These are phyloP conservation scores for Epinephelus lanceolatus DNA, from an alignment of 2,113 vertebrate species.

Conservation along the genomic window DNA sequence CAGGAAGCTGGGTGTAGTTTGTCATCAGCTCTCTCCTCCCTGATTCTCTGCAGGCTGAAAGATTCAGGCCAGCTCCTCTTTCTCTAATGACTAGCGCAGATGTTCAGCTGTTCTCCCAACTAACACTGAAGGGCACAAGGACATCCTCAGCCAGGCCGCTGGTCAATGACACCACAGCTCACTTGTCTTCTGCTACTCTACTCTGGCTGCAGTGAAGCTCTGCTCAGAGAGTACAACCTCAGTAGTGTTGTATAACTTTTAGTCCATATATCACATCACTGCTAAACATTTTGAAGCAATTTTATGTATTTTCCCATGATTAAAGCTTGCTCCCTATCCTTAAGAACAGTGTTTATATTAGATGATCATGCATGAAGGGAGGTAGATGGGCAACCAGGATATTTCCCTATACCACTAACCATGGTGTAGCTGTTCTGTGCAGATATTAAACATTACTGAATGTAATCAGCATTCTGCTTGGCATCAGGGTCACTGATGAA, in stretches of 20 bases:
- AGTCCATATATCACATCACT: not conserved
- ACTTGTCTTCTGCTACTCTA: not conserved
- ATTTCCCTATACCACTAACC: not conserved
- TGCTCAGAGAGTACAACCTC: not conserved
- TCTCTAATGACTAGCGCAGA: conserved; percentile 75
- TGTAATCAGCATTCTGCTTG: not conserved
- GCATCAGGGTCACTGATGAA: not conserved
- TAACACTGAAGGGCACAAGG: conserved; percentile 48
- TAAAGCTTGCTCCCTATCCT: not conserved
- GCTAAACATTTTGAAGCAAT: not conserved
- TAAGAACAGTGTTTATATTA: not conserved
- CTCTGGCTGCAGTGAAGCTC: not conserved
- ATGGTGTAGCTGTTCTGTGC: not conserved
- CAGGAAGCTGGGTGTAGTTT: conserved; percentile 66
- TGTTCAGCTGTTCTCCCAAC: conserved; percentile 58
- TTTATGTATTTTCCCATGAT: too few relatives aligned
- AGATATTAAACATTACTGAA: not conserved
- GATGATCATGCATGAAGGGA: not conserved
- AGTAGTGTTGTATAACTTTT: not conserved
- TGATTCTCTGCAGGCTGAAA: conserved; percentile 75
- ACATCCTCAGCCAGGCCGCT: conserved; percentile 15
- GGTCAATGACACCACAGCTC: conserved; percentile 18
- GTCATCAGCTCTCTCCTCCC: conserved; percentile 66
- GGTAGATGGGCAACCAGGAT: not conserved
- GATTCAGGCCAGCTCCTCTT: conserved; percentile 77